These are phyloP conservation scores for Neotoma lepida DNA, from an alignment of 2,113 vertebrate genomes.

Conservation along the genomic window DNA sequence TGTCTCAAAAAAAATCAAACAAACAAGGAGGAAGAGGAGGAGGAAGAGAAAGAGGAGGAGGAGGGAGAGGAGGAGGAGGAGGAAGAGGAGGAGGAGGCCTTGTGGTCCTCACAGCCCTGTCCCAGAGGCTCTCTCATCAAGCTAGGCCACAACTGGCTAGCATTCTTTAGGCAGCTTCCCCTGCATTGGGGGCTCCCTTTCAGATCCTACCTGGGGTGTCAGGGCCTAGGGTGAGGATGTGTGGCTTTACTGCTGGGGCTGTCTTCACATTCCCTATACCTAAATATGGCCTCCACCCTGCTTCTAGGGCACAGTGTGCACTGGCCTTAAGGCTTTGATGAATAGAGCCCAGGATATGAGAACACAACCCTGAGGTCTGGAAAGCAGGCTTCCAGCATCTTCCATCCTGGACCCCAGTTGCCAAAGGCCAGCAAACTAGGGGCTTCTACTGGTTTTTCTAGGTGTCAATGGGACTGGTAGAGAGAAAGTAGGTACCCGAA, in stretches of 20 bases:
- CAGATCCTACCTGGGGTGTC: rapidly evolving
- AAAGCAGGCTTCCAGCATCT: neutral
- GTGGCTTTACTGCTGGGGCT: neutral
- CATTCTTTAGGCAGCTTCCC: neutral
- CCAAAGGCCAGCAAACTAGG: neutral
- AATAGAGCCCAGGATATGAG: neutral
- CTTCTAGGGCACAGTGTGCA: neutral
- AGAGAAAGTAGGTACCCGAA: rapidly evolving
- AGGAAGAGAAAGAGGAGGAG: neutral
- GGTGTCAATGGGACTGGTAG: rapidly evolving
- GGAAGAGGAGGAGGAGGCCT: neutral
- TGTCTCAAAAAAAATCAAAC: too few relatives aligned
- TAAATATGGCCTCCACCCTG: neutral
- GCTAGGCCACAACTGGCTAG: neutral
- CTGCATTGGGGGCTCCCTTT: neutral
- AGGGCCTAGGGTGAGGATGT: neutral
- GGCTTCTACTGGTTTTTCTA: neutral
- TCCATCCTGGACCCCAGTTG: neutral
- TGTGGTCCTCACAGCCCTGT: too few relatives aligned
- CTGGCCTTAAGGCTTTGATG: neutral
- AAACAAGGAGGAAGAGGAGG: too few relatives aligned
- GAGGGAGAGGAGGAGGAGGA: rapidly evolving
- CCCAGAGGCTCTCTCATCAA: rapidly evolving
- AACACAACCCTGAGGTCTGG: neutral
- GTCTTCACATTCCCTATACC: neutral